Conservation (phyloP, 2,797 vertebrate genomes). For the Rhodeus uyekii region DNA sequence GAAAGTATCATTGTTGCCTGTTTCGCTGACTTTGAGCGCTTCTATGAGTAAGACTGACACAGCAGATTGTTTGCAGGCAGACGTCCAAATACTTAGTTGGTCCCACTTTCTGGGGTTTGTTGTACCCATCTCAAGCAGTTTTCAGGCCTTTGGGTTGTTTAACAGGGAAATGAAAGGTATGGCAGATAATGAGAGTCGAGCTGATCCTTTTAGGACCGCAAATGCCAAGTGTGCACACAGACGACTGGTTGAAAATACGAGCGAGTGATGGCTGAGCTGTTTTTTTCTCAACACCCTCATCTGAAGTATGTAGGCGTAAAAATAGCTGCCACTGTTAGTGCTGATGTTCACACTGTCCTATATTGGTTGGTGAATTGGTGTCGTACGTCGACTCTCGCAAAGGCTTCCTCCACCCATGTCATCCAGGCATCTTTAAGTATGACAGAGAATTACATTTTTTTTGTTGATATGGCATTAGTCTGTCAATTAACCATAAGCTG, state of each 20-base stretch:
- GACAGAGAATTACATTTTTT: not conserved
- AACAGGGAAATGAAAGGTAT: not conserved
- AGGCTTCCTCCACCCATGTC: not conserved
- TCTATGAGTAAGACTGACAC: constrained; percentile 20
- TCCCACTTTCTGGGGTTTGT: not conserved
- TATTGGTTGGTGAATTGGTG: constrained; percentile 35
- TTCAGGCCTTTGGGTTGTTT: not conserved
- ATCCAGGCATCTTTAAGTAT: not conserved
- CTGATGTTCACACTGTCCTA: constrained; percentile 54
- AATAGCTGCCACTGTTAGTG: constrained; percentile 60
- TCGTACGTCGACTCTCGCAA: not conserved
- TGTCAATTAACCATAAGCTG: not conserved
- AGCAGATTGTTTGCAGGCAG: constrained; percentile 2
- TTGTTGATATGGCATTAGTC: not conserved
- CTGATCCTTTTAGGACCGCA: not conserved
- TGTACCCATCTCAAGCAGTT: not conserved
- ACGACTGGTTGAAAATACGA: constrained; percentile 56
- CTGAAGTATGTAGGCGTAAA: constrained; percentile 57
- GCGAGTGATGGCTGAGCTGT: not conserved
- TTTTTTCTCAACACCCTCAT: constrained; percentile 47
- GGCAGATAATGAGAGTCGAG: not conserved
- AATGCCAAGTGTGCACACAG: not conserved
- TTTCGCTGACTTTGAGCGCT: constrained; percentile 33
- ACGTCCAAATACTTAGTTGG: constrained; percentile 8
- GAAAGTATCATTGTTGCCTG: constrained; percentile 15